These are phyloP conservation scores for Drosophila murphyi DNA, from an alignment of 1,140 invertebrate species.

Conservation along the genomic window DNA sequence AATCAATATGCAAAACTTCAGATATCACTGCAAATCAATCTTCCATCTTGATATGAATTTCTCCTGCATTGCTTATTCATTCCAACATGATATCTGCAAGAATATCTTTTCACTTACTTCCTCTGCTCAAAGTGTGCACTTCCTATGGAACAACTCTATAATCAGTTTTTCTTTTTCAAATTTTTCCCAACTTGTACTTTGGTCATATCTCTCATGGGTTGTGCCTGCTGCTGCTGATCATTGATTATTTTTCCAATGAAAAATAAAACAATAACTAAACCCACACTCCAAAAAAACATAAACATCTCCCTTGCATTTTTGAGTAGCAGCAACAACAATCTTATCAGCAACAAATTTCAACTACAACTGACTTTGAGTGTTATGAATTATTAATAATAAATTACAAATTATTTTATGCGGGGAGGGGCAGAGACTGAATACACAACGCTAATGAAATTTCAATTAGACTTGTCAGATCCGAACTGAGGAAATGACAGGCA, in stretches of 20 bases:
- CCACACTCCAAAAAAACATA: constrained; percentile 3
- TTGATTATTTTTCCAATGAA: constrained; percentile 66
- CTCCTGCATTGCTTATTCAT: not conserved
- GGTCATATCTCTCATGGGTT: constrained; percentile 37
- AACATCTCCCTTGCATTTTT: constrained; percentile 32
- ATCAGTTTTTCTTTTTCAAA: constrained; percentile 22
- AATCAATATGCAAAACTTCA: not conserved
- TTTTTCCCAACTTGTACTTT: constrained; percentile 37
- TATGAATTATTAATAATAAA: constrained; percentile 82
- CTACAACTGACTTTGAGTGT: constrained; percentile 55
- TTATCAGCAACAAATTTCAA: constrained; percentile 50
- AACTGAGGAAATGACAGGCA: constrained; percentile 55
- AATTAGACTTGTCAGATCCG: constrained; percentile 75
- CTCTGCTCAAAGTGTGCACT: constrained; percentile 22
- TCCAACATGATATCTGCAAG: not conserved
- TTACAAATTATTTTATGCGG: constrained; percentile 68
- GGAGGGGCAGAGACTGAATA: constrained; percentile 4
- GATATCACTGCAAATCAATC: not conserved
- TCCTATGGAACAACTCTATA: constrained; percentile 17
- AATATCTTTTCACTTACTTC: constrained; percentile 8
- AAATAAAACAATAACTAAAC: constrained; percentile 36
- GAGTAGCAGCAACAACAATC: constrained; percentile 43
- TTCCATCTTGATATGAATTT: not conserved
- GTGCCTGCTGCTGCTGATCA: constrained; percentile 51
- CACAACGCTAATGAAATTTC: constrained; percentile 80